Evolutionary conservation across 2,113 vertebrate genomes (phyloP), one percentile per base, ranked within the genome.

Genomic region (Formicarius rufipectus): DNA sequence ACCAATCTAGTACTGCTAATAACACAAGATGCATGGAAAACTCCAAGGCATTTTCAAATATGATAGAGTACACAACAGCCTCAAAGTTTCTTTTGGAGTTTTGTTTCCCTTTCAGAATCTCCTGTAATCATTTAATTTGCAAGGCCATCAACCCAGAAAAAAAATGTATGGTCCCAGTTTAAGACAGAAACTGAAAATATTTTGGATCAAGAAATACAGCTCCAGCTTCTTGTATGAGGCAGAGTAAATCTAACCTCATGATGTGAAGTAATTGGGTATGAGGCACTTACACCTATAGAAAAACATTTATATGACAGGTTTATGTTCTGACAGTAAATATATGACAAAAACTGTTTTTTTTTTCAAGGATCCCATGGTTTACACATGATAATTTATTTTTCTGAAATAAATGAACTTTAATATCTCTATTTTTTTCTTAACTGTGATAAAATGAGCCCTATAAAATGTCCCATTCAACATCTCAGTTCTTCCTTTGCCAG

Each of bases 241-340:
- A 94, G 59, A 95, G 64, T 95, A 96, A 95, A 97, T 93, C 75
- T 93, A 80, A 91, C 33, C 90, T 96, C 93, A 81, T 80, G 59
- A 96, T 93, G 87, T 91, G 92, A 93, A 91, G 82, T 95, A 93
- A 93, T 91, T 73, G 42, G 16, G 55, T 88, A 87, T 93, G 82
- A 95, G 82, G 64, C 7, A 10, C 63, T 93, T 96, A 91, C 63
- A 86, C 67, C 55, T 97, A 81, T 69, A 89, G 63, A 77, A 94
- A 95, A 96, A 96, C 39, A 88, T 93, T 91, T 88, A 67, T 50
- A 63, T 86, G 93, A 80, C 85, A 94, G 67, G 42, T 93, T 97
- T 91, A 95, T 83, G 79, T 96, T 96, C 87, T 95, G 67, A 83
- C 82, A 86, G 78, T 76, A 93, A 95, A 94, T 76, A 91, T 69